Evolutionary conservation across 2,113 vertebrate genomes (phyloP).

Genomic region (Melanerpes aurifrons): DNA sequence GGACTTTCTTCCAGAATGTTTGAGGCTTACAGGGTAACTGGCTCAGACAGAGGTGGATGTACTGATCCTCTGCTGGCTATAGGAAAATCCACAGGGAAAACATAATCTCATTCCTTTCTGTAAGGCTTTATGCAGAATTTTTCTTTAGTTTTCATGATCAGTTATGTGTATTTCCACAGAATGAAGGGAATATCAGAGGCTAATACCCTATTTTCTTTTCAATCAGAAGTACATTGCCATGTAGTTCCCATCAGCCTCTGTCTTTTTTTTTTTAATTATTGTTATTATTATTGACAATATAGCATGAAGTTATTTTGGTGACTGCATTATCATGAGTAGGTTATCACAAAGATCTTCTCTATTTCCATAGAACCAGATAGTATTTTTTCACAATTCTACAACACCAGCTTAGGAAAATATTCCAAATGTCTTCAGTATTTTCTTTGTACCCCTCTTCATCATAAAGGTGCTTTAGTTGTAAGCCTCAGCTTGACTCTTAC

Average conservation of each 20-base stretch:
- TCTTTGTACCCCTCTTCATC: background rate
- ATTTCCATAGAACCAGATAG: background rate
- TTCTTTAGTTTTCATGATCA: background rate
- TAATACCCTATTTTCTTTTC: background rate
- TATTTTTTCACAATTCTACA: background rate
- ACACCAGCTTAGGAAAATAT: background rate
- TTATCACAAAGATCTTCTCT: background rate
- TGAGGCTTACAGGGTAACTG: background rate
- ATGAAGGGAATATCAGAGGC: background rate
- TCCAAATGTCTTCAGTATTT: background rate
- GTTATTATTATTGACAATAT: background rate
- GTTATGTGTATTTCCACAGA: background rate
- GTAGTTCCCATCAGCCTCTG: background rate
- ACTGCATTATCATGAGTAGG: background rate
- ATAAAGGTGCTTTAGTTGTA: background rate
- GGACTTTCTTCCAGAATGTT: background rate
- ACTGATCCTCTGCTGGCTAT: background rate
- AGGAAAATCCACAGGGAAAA: background rate
- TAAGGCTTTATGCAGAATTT: background rate
- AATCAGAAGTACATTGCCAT: background rate
- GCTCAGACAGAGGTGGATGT: background rate
- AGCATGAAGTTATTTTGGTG: background rate
- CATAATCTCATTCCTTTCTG: background rate
- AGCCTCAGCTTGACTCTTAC: background rate
- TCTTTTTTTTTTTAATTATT: no score